phyloP scores from a whole-genome alignment of 2,113 vertebrate genomes.

The Odontophorus gujanensis region DNA sequence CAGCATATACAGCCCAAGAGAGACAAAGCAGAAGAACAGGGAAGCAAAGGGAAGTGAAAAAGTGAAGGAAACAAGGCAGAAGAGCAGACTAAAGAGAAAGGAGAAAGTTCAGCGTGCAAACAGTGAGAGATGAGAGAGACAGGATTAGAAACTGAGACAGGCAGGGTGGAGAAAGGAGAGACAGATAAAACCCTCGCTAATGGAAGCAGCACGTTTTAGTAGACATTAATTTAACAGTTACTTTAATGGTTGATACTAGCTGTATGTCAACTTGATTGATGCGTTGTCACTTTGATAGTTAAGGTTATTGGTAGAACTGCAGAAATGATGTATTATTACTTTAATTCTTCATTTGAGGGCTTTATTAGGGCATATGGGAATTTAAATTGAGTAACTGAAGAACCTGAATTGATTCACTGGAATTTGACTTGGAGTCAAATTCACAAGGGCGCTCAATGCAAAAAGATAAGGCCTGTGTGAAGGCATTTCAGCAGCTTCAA shows the following conservation, averaged over 20 bases:
- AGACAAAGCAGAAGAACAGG: neutral
- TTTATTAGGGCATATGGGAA: constrained; percentile 74
- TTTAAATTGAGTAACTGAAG: constrained; percentile 68
- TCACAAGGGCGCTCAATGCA: neutral
- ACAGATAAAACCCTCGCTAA: constrained; percentile 53
- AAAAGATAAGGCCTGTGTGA: neutral
- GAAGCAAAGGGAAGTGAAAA: neutral
- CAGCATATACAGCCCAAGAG: neutral
- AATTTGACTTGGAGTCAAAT: constrained; percentile 17
- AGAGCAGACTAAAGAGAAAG: neutral
- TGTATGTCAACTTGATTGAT: constrained; percentile 75
- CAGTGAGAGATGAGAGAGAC: neutral
- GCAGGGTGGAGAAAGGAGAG: neutral
- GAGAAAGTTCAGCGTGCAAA: neutral
- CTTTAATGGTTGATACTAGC: constrained; percentile 74
- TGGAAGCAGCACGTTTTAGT: constrained; percentile 64
- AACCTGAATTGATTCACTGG: constrained; percentile 44
- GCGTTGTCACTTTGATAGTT: constrained; percentile 72
- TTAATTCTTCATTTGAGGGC: constrained; percentile 74
- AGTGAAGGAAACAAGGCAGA: neutral
- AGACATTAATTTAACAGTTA: constrained; percentile 74
- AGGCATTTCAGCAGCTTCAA: neutral
- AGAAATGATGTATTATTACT: constrained; percentile 73
- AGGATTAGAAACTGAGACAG: neutral
- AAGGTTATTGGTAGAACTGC: constrained; percentile 71